Conservation (phyloP, 2,888 invertebrate species). For the Agriopis marginaria region DNA sequence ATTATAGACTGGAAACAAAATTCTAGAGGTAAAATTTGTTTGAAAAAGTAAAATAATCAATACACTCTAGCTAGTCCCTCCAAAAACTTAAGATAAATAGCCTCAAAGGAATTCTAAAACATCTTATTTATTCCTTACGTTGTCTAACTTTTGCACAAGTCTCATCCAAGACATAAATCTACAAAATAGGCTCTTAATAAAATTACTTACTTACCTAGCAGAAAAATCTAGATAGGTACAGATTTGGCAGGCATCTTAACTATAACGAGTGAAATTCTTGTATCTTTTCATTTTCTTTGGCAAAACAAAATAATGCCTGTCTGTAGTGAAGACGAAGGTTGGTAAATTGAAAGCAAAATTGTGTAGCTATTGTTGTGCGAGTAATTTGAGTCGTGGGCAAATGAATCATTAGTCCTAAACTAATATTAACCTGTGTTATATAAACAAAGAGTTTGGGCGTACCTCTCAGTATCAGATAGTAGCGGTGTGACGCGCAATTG, state of each 20-base stretch:
- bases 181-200: conserved; percentile 39
- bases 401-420: conserved; percentile 80
- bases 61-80: conserved; percentile 10
- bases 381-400: conserved; percentile 64
- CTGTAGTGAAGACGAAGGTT: conserved; percentile 39
- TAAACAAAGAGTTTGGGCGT: conserved; percentile 69
- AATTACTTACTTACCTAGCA: conserved; percentile 37
- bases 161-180: conserved; percentile 36
- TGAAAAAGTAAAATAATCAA: conserved; percentile 14
- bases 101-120: conserved; percentile 33
- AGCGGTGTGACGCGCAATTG: conserved; percentile 45
- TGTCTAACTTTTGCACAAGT: conserved; percentile 36
- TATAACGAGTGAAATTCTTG: conserved; percentile 31
- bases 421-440: conserved; percentile 73
- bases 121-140: conserved; percentile 35
- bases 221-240: conserved; percentile 24
- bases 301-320: conserved; percentile 33
- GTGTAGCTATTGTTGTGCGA: conserved; percentile 53
- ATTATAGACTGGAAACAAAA: background rate
- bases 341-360: conserved; percentile 51
- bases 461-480: conserved; percentile 61
- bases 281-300: conserved; percentile 33
- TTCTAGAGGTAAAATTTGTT: background rate
- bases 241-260: conserved; percentile 33
- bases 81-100: conserved; percentile 25